Evolutionary conservation across 2,888 invertebrate genomes (phyloP).

Genomic region (Exephanes ischioxanthus): DNA sequence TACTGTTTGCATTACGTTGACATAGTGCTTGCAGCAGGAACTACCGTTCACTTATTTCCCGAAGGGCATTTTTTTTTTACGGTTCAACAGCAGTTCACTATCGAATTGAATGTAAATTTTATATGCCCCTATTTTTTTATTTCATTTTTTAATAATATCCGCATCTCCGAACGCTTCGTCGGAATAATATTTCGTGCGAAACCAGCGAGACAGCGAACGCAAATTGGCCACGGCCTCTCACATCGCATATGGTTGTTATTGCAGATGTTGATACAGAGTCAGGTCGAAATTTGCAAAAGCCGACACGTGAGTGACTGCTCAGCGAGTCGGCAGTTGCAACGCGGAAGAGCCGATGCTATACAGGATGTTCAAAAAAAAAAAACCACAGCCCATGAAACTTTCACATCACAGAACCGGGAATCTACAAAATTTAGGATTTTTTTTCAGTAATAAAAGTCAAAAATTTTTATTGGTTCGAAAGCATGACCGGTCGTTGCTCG

Average conservation of each 20-base stretch:
- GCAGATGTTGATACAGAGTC: not conserved
- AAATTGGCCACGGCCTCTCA: not conserved
- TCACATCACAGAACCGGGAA: not conserved
- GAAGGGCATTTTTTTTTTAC: not conserved
- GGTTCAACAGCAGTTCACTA: not conserved
- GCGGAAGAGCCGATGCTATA: not conserved
- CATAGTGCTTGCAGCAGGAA: not conserved
- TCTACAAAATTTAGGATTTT: too few species aligned
- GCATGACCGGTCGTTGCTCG: not conserved
- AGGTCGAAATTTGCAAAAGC: slow-evolving; percentile 9
- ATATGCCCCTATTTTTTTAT: not conserved
- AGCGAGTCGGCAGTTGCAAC: not conserved
- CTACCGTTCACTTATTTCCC: not conserved
- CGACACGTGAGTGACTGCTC: not conserved
- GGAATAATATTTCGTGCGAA: not conserved
- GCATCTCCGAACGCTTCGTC: not conserved
- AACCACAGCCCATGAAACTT: not conserved
- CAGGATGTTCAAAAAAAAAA: not conserved
- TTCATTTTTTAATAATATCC: too few species aligned
- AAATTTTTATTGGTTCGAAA: not conserved
- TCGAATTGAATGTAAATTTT: not conserved
- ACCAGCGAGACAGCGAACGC: not conserved
- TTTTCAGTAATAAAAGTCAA: too few species aligned
- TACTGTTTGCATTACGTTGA: not conserved
- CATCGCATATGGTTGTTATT: not conserved